Base-by-base conservation (phyloP, 2,888 invertebrate genomes). In the Romanomermis culicivorax region DNA sequence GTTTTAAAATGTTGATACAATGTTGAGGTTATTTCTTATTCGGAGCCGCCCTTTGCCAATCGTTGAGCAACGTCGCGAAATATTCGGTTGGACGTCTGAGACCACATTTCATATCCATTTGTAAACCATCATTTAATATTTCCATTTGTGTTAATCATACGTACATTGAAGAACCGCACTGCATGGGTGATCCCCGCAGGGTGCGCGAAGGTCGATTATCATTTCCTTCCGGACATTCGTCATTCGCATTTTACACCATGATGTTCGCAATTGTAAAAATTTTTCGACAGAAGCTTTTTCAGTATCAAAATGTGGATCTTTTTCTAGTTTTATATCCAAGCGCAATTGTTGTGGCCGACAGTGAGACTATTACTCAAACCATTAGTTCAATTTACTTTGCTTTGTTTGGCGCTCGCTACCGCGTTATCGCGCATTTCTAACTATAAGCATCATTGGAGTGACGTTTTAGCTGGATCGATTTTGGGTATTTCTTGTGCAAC, bases 361-460 rank as follows among this genome's bases (percentile, higher is more conserved):
- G 81, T 83, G 53, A 81, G 80, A 67, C 76, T 64, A 4, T 60
- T 95, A 55, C 70, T 87, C 51, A 80, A 80, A 54, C 87, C 88
- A 67, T 77, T 81, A n/a, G 71, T 88, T 53, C 93, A 95, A 73
- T 80, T 83, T 67, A 61, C 80, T 14, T 78, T 83, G 53, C 73
- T 91, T 58, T 75, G 80, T 71, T 74, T 84, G 69, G 81, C 88
- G 27, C 81, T 83, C 78, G 84, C 79, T 70, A 85, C 85, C 11
- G 81, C 82, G n/a, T 77, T 91, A 74, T 82, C 86, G 1, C 77
- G 93, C 29, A 79, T 93, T 36, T 86, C 86, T 1, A 85, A 93
- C 74, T 87, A 91, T 75, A 91, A 93, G 69, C 91, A 91, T 71
- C 89, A 91, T 68, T 88, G 88, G 85, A 87, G 85, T 65, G 91